These are phyloP conservation scores for Leucoraja ocellata DNA, from an alignment of 2,797 vertebrate species.

Conservation along the genomic window DNA sequence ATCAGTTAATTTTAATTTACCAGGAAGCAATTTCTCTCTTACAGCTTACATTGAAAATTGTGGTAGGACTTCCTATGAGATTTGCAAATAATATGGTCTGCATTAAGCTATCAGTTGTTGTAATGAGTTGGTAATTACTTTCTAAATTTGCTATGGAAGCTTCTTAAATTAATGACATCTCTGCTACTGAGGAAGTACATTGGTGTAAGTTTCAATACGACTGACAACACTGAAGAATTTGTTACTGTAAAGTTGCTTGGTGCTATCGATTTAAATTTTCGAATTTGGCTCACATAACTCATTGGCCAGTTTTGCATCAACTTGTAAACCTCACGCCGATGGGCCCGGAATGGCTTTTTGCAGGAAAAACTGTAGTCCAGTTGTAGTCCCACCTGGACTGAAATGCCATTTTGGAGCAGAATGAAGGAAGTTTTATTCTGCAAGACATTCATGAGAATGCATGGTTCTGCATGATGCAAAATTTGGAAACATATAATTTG, in stretches of 20 bases:
- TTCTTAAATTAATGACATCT: background rate
- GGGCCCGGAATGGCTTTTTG: background rate
- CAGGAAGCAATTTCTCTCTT: background rate
- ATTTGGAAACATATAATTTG: background rate
- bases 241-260: background rate
- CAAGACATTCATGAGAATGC: background rate
- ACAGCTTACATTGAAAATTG: background rate
- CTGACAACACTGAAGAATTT: background rate
- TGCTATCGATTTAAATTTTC: background rate
- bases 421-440: background rate
- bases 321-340: background rate
- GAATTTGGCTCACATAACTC: background rate
- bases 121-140: background rate
- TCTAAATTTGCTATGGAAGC: background rate
- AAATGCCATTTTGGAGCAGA: background rate
- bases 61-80: background rate
- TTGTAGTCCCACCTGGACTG: background rate
- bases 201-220: background rate
- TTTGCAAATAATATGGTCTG: background rate
- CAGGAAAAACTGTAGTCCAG: background rate
- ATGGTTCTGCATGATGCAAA: background rate
- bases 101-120: background rate
- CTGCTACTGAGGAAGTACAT: background rate
- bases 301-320: background rate
- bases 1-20: background rate